phyloP scores from a whole-genome alignment of 2,888 invertebrate species.

The Drosophila engyochracea region DNA sequence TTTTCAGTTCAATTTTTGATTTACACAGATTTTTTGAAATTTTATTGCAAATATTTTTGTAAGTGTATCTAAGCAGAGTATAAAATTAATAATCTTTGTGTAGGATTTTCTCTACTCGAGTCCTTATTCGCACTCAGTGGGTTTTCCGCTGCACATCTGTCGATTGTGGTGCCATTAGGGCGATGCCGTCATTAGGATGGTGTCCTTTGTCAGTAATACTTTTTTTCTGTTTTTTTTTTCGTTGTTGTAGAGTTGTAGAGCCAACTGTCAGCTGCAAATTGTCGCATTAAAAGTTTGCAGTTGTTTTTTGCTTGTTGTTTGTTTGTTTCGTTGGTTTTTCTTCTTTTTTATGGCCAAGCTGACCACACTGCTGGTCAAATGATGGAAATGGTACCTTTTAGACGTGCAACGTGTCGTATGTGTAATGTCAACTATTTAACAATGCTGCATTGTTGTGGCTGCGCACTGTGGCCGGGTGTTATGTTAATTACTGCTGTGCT shows the following conservation, averaged over 20 bases:
- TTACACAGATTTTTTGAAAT: background rate
- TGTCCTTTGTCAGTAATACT: conserved; percentile 20
- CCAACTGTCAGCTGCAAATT: conserved; percentile 61
- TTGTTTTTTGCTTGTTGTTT: conserved; percentile 3
- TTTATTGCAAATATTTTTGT: background rate
- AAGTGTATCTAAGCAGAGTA: background rate
- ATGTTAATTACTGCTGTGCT: conserved; percentile 46
- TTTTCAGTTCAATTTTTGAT: background rate
- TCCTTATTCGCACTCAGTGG: background rate
- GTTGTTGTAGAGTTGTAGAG: background rate
- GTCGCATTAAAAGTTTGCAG: conserved; percentile 50
- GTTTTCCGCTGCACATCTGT: conserved; percentile 34
- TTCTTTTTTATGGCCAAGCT: background rate
- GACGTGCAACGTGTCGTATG: conserved; percentile 28
- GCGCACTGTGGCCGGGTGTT: conserved; percentile 4
- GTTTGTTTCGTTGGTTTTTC: background rate
- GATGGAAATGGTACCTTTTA: conserved; percentile 11
- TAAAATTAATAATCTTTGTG: background rate
- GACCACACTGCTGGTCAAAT: conserved; percentile 1
- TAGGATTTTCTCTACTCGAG: background rate
- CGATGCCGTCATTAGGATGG: background rate
- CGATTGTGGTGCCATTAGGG: conserved; percentile 27
- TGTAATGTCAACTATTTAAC: conserved; percentile 25
- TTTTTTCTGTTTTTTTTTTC: background rate
- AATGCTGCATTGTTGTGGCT: conserved; percentile 17